phyloP scores from a whole-genome alignment of 2,797 vertebrate species.

The Melanotaenia nigrans region DNA sequence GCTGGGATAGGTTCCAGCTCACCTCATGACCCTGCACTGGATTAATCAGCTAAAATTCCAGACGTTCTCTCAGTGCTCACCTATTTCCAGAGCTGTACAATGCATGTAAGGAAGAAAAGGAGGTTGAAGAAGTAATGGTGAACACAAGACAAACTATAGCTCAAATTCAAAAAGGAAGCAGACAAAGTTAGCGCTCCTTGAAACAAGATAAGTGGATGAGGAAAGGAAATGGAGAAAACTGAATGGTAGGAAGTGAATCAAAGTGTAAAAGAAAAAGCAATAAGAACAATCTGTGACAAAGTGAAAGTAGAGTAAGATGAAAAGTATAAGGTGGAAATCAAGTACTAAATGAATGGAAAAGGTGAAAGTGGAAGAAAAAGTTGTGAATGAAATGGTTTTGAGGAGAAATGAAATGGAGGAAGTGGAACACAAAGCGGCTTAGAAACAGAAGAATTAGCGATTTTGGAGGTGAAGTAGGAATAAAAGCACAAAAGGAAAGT shows the following conservation, averaged over 20 bases:
- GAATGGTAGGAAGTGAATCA: neutral
- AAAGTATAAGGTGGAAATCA: neutral
- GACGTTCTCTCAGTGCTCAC: neutral
- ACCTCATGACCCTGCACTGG: too few species aligned
- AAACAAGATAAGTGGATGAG: slow-evolving; percentile 2
- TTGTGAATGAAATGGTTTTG: neutral
- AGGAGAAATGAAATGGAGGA: neutral
- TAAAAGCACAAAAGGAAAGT: neutral
- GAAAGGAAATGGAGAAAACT: neutral
- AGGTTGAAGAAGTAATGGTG: neutral
- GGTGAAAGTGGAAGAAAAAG: neutral
- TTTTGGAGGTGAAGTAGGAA: neutral
- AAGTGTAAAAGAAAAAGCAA: neutral
- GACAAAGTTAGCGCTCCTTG: neutral
- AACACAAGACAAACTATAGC: neutral
- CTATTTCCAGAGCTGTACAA: neutral
- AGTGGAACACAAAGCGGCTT: neutral
- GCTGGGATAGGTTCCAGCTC: too few species aligned
- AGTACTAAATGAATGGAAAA: neutral
- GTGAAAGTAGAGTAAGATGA: neutral
- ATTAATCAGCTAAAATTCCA: neutral
- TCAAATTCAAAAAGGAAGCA: neutral
- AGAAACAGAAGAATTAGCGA: neutral
- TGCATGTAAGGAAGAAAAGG: neutral
- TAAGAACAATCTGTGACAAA: neutral